Base-by-base conservation (phyloP, 2,797 vertebrate genomes). In the Jordanella pulchra region DNA sequence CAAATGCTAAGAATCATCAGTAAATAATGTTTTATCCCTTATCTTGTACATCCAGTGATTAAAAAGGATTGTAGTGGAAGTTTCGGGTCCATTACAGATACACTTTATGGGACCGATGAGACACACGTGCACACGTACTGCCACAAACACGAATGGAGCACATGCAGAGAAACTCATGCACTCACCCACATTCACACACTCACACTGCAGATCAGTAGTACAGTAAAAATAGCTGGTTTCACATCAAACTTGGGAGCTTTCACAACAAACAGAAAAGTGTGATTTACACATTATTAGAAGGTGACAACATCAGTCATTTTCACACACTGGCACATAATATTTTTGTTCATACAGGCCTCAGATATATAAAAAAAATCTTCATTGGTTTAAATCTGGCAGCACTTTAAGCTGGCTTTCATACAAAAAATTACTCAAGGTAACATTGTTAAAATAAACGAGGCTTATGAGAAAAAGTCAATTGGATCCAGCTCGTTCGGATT, bases 1-100 rank as follows among this genome's bases (percentile, higher is more conserved):
- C 76, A 87, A 89, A 92, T 84, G 83, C 88, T 79, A 83, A 86
- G 60, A 89, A 88, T 85, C 72, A 89, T 85, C 65, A 84, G 87
- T 75, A 85, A 93, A 89, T 86, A 81, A 60, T 70, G 72, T 86
- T 83, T 84, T 35, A 61, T 75, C 75, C 83, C 71, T 65, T 64
- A 66, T 89, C 81, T 85, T 89, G 70, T 54, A 69, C 76, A 79
- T 81, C 71, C 65, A 77, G 71, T 45, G 71, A 50, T 23, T 76
- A 48, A 70, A 71, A 87, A 54, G 65, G 69, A 53, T 73, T 45
- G 58, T 63, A 75, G 72, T 66, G 81, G 75, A 71, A 76, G 68
- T 72, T 81, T 79, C 73, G 80, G 70, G 76, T 77, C 64, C 42
- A 47, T 79, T 69, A 66, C 51, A 74, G 45, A 86, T 54, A 71